Conservation (phyloP, 2,797 vertebrate species). For the Darevskia mixta region DNA sequence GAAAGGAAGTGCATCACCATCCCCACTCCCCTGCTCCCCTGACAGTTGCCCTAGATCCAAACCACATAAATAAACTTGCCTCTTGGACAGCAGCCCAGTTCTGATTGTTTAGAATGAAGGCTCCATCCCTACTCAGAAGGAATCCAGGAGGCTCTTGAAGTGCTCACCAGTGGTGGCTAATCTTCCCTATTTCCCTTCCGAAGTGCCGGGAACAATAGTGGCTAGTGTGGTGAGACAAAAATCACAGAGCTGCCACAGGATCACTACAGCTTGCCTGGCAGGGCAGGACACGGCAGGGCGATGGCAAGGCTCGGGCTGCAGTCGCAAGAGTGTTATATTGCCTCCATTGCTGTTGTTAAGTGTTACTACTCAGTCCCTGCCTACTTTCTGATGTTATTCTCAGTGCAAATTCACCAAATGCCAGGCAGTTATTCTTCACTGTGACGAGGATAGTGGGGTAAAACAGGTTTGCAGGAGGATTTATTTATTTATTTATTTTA, state of each 20-base stretch:
- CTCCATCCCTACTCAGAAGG: not conserved
- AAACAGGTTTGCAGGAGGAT: not conserved
- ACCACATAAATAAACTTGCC: not conserved
- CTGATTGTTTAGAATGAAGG: not conserved
- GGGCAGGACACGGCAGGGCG: no score
- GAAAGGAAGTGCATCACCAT: not conserved
- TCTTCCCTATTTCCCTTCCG: not conserved
- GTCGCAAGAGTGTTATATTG: no score
- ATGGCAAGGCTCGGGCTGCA: not conserved
- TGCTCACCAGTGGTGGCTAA: not conserved
- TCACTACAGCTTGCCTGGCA: no score
- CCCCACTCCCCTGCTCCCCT: not conserved
- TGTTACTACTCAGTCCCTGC: no score
- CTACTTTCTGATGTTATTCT: not conserved
- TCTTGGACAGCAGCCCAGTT: not conserved
- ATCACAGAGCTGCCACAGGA: no score
- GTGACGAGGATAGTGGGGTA: no score
- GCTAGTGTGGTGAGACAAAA: not conserved
- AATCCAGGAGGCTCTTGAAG: not conserved
- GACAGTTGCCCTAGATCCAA: no score
- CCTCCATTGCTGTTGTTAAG: not conserved
- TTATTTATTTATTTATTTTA: not conserved
- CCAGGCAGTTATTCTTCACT: not conserved
- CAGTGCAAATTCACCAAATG: not conserved
- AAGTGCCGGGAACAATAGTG: not conserved